A percentile compares a stretch with the other conserved stretches of the same genome.
Evolutionary conservation across 2,113 vertebrate genomes (phyloP).

Genomic region (Formicarius rufipectus): DNA sequence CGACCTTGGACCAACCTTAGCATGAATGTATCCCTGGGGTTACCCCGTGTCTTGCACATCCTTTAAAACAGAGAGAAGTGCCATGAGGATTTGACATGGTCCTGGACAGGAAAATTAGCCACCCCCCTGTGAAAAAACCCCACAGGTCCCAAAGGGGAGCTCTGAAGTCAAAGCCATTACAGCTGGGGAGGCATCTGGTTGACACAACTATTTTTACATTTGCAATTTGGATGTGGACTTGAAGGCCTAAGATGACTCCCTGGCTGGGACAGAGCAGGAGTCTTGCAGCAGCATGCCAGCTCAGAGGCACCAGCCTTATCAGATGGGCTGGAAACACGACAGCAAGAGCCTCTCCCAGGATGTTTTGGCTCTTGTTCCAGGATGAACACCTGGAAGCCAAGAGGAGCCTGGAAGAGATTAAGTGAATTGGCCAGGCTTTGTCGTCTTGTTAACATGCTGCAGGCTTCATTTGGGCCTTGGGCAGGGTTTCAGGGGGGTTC

Average conservation of each 20-base stretch:
- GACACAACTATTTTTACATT: background rate
- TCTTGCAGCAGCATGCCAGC: background rate
- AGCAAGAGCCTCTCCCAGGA: conserved; percentile 46
- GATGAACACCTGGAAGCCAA: conserved; percentile 49
- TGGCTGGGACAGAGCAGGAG: background rate
- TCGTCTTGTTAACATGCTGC: conserved; percentile 43
- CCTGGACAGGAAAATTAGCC: background rate
- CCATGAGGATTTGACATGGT: background rate
- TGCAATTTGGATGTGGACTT: background rate
- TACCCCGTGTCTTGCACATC: background rate
- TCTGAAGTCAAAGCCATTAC: background rate
- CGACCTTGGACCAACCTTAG: background rate
- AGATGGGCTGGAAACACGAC: conserved; percentile 35
- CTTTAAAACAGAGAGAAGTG: background rate
- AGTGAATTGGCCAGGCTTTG: conserved; percentile 46
- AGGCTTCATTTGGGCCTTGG: conserved; percentile 31
- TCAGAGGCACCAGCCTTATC: background rate
- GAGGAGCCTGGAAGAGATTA: conserved; percentile 38
- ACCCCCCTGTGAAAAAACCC: background rate
- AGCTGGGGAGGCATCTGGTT: background rate
- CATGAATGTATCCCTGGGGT: background rate
- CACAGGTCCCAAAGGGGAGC: background rate
- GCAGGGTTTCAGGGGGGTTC: conserved; percentile 1
- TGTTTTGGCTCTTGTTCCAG: conserved; percentile 37
- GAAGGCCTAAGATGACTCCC: background rate